Conservation (phyloP, 2,888 invertebrate species). For the Molanna angustata region DNA sequence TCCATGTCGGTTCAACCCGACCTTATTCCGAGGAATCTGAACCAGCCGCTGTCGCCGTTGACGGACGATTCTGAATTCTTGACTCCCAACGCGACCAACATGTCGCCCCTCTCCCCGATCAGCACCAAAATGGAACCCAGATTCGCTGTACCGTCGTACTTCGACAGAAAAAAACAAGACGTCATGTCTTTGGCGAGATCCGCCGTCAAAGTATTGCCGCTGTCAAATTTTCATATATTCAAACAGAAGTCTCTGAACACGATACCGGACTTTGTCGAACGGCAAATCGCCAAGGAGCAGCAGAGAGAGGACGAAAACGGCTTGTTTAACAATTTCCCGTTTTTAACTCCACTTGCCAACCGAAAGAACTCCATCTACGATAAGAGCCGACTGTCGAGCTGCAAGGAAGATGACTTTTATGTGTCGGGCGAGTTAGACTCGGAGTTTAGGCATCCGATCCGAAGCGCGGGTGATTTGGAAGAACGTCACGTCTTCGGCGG, state of each 20-base stretch:
- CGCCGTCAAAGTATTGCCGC: constrained; percentile 44
- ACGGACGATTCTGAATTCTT: constrained; percentile 22
- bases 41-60: constrained; percentile 17
- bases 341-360: constrained; percentile 58
- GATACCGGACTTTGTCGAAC: constrained; percentile 46
- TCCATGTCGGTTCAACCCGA: constrained; percentile 40
- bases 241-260: constrained; percentile 53
- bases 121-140: constrained; percentile 33
- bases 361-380: constrained; percentile 48
- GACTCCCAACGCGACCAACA: constrained; percentile 35
- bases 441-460: constrained; percentile 35
- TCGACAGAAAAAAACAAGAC: constrained; percentile 45
- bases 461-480: constrained; percentile 32
- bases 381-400: constrained; percentile 45
- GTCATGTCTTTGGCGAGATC: constrained; percentile 41
- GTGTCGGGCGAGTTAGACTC: constrained; percentile 46
- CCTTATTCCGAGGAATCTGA: constrained; percentile 40
- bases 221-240: constrained; percentile 49
- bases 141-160: constrained; percentile 51
- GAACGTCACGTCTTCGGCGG: constrained; percentile 36
- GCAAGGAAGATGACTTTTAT: constrained; percentile 52
- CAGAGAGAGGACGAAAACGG: constrained; percentile 41
- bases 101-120: constrained; percentile 40
- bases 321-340: constrained; percentile 56
- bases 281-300: constrained; percentile 35